A percentile compares a stretch with the other conserved stretches of the same genome.
phyloP scores from a whole-genome alignment of 2,797 vertebrate genomes.

The Sebastes taczanowskii region DNA sequence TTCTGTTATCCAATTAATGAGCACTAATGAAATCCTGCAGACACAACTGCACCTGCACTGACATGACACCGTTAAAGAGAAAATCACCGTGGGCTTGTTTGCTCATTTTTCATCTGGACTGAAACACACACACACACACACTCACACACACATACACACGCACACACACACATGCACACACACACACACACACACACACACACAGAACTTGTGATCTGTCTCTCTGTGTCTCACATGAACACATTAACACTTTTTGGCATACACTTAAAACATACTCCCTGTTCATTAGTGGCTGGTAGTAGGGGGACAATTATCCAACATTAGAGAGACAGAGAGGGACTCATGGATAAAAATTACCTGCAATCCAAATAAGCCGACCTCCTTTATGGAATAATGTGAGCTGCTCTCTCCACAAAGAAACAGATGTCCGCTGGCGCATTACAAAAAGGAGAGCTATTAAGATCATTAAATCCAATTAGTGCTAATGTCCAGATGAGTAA shows the following conservation, averaged over 20 bases:
- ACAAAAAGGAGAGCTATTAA: slow-evolving; percentile 37
- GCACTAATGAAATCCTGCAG: slow-evolving; percentile 43
- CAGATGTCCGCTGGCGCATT: slow-evolving; percentile 28
- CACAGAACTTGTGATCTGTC: background rate
- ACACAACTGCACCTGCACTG: slow-evolving; percentile 12
- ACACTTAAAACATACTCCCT: slow-evolving; percentile 6
- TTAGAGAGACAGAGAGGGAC: background rate
- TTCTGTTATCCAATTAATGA: slow-evolving; percentile 50
- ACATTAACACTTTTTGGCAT: background rate
- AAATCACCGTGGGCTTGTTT: background rate
- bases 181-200: slow-evolving; percentile 1
- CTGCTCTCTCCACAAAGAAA: slow-evolving; percentile 21
- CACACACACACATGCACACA: background rate
- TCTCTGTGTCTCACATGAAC: background rate
- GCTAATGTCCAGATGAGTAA: slow-evolving; percentile 27
- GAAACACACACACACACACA: background rate
- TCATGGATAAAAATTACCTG: slow-evolving; percentile 10
- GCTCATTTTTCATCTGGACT: slow-evolving; percentile 36
- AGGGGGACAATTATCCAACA: slow-evolving; percentile 25
- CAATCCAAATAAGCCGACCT: slow-evolving; percentile 19
- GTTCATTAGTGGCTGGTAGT: slow-evolving; percentile 4
- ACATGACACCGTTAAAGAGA: slow-evolving; percentile 26
- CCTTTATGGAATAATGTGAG: slow-evolving; percentile 27
- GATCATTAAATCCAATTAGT: slow-evolving; percentile 52
- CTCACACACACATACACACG: background rate